These are phyloP conservation scores for Leptopilina myrica DNA, from an alignment of 2,888 invertebrate species.

Conservation along the genomic window DNA sequence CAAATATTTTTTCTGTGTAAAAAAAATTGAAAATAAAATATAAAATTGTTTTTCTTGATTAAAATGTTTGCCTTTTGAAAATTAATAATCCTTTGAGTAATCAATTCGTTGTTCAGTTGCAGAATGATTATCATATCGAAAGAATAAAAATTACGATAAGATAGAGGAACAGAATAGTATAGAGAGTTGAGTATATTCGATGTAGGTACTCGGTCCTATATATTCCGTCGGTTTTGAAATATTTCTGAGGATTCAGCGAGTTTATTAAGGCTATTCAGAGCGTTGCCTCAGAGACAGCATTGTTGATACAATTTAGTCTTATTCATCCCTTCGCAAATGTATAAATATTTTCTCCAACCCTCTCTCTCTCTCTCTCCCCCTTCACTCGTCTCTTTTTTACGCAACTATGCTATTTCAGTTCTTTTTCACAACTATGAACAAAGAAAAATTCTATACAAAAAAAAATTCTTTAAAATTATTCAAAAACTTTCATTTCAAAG, in stretches of 20 bases:
- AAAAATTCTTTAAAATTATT: too few species aligned
- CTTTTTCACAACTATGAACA: neutral
- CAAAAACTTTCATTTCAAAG: too few species aligned
- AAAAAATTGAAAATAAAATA: too few species aligned
- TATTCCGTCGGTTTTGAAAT: conserved; percentile 70
- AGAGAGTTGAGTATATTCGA: conserved; percentile 61
- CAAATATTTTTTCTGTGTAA: too few species aligned
- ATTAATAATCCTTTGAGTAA: neutral
- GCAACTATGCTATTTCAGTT: neutral
- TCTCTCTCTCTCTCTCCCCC: conserved; percentile 33
- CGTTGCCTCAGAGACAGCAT: conserved; percentile 80
- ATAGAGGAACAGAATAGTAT: conserved; percentile 40
- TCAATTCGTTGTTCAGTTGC: neutral
- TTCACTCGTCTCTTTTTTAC: conserved; percentile 30
- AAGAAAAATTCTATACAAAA: neutral
- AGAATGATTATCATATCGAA: conserved; percentile 27
- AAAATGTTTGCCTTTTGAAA: too few species aligned
- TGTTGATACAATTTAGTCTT: conserved; percentile 82
- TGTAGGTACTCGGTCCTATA: conserved; percentile 56
- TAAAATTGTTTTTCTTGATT: too few species aligned
- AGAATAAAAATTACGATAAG: conserved; percentile 40
- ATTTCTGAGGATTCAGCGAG: conserved; percentile 75
- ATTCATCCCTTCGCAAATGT: conserved; percentile 78
- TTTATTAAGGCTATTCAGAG: conserved; percentile 81
- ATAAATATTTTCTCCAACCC: conserved; percentile 75